phyloP scores from a whole-genome alignment of 2,797 vertebrate species.

The Poecilia velifera region DNA sequence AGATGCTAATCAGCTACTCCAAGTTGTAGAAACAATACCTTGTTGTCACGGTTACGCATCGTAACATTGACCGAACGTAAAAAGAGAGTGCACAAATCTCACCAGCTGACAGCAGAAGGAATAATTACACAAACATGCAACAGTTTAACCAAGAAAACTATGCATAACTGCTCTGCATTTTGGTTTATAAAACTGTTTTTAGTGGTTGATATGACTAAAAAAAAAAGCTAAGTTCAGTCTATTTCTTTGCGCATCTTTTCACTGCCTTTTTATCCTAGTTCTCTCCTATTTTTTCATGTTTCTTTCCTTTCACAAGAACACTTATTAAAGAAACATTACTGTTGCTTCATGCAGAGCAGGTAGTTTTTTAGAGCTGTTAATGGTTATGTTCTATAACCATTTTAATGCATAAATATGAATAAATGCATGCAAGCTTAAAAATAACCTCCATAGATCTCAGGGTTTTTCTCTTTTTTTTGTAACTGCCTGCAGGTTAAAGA shows the following conservation, averaged over 20 bases:
- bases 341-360: background rate
- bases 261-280: background rate
- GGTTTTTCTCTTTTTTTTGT: background rate
- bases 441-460: background rate
- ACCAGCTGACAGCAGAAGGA: background rate
- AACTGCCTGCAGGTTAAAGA: slow-evolving; percentile 22
- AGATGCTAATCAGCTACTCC: background rate
- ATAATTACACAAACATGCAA: background rate
- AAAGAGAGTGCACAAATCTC: background rate
- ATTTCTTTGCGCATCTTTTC: background rate
- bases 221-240: background rate
- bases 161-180: background rate
- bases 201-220: background rate
- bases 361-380: background rate
- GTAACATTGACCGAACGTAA: background rate
- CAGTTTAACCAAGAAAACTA: too few species aligned
- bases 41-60: background rate
- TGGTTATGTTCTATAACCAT: background rate
- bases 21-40: background rate
- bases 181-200: background rate
- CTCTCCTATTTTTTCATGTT: background rate
- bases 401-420: slow-evolving; percentile 10
- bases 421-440: slow-evolving; percentile 12
- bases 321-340: background rate
- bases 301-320: background rate